phyloP scores from a whole-genome alignment of 2,113 vertebrate species.

The Anguilla japonica region DNA sequence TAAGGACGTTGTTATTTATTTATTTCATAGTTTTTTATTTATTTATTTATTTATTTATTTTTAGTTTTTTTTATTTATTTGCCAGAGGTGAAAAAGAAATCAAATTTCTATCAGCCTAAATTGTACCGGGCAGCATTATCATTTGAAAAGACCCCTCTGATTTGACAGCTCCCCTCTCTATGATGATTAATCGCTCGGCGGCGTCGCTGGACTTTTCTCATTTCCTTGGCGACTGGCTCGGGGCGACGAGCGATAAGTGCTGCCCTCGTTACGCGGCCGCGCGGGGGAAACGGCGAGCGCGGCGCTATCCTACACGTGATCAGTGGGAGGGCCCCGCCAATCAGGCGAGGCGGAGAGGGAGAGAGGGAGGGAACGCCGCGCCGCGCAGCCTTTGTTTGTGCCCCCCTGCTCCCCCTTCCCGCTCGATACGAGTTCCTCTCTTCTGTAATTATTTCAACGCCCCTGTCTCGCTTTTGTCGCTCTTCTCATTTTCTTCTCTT shows the following conservation, averaged over 20 bases:
- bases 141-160: slow-evolving; percentile 90
- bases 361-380: slow-evolving; percentile 32
- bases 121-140: slow-evolving; percentile 97
- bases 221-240: slow-evolving; percentile 88
- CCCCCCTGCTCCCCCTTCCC: slow-evolving; percentile 29
- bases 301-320: slow-evolving; percentile 71
- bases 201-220: slow-evolving; percentile 90
- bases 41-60: background rate
- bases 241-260: slow-evolving; percentile 92
- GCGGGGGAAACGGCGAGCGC: slow-evolving; percentile 84
- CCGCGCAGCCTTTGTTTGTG: slow-evolving; percentile 48
- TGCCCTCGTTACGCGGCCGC: slow-evolving; percentile 91
- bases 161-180: slow-evolving; percentile 93
- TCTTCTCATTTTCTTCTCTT: slow-evolving; percentile 15
- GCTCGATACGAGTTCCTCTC: slow-evolving; percentile 46
- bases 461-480: slow-evolving; percentile 37
- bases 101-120: slow-evolving; percentile 97
- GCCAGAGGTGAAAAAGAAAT: slow-evolving; percentile 87
- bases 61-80: slow-evolving; percentile 58
- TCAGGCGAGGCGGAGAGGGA: slow-evolving; percentile 35
- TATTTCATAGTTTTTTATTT: slow-evolving; percentile 31
- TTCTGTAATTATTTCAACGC: slow-evolving; percentile 57
- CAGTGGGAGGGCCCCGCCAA: slow-evolving; percentile 72
- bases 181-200: slow-evolving; percentile 99
- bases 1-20: slow-evolving; percentile 57